Conservation (phyloP, 2,113 vertebrate species). For the Scomber scombrus region DNA sequence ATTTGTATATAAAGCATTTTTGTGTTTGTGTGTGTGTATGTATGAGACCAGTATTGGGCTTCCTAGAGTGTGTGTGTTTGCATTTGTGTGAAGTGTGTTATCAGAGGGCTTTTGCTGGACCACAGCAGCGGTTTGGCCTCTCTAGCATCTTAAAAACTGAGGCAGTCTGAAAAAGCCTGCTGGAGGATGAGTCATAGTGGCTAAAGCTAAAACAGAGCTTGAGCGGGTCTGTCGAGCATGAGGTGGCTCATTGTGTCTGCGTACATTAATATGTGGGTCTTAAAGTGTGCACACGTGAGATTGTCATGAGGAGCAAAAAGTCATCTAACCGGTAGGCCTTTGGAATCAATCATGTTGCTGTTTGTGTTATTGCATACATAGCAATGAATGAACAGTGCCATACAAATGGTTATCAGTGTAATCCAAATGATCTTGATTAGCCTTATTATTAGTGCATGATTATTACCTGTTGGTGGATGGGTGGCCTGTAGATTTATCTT, state of each 20-base stretch:
- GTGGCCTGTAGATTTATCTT: constrained; percentile 17
- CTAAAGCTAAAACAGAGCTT: constrained; percentile 74
- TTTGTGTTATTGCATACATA: constrained; percentile 34
- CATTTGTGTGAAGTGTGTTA: constrained; percentile 54
- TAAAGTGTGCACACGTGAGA: constrained; percentile 48
- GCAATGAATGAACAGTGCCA: constrained; percentile 15
- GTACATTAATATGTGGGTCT: constrained; percentile 52
- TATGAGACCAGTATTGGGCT: constrained; percentile 19
- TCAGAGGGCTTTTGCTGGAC: constrained; percentile 65
- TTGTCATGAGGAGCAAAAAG: constrained; percentile 28
- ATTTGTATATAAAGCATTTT: constrained; percentile 9
- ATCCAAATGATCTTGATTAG: constrained; percentile 26
- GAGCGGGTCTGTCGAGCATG: constrained; percentile 58
- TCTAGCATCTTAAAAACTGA: constrained; percentile 63
- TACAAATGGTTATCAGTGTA: constrained; percentile 1
- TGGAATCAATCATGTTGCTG: constrained; percentile 14
- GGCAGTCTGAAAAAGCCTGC: constrained; percentile 72
- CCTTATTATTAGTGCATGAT: constrained; percentile 23
- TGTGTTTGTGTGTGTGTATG: constrained; percentile 29
- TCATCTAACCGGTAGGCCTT: constrained; percentile 27
- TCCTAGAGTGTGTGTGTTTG: constrained; percentile 30
- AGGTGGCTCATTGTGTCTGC: constrained; percentile 66
- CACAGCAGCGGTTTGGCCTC: constrained; percentile 67
- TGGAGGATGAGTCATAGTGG: constrained; percentile 78
- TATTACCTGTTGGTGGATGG: constrained; percentile 3